These are phyloP conservation scores for Bucco capensis DNA, from an alignment of 2,113 vertebrate genomes.

Conservation along the genomic window DNA sequence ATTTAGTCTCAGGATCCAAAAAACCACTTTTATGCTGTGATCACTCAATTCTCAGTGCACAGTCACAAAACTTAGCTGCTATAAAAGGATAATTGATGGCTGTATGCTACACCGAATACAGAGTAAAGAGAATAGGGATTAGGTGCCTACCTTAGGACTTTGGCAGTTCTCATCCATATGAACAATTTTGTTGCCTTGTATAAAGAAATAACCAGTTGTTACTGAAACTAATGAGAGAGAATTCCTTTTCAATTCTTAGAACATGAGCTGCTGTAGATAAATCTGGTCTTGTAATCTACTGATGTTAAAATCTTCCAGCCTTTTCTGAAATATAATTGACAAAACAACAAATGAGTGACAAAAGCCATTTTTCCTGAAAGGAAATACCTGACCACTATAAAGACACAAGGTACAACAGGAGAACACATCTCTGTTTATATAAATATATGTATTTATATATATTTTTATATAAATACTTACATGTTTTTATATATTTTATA, in stretches of 20 bases:
- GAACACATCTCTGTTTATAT: constrained; percentile 77
- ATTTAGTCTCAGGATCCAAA: background rate
- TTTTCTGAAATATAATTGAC: constrained; percentile 59
- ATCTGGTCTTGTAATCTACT: constrained; percentile 15
- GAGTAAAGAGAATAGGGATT: background rate
- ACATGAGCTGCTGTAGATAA: constrained; percentile 7
- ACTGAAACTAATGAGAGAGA: constrained; percentile 41
- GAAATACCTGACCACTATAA: constrained; percentile 33
- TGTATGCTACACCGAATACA: fast-evolving
- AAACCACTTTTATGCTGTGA: background rate
- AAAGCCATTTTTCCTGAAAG: constrained; percentile 67
- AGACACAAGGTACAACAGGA: constrained; percentile 71
- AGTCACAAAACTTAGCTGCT: background rate
- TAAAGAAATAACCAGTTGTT: background rate
- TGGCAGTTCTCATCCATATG: background rate
- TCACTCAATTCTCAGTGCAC: background rate
- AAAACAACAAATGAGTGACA: constrained; percentile 67
- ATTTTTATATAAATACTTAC: constrained; percentile 66
- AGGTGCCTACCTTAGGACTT: background rate
- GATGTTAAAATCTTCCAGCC: constrained; percentile 40
- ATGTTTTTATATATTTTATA: background rate
- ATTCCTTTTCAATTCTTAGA: constrained; percentile 60
- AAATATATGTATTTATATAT: background rate
- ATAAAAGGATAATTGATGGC: background rate
- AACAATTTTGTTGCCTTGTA: background rate